Evolutionary conservation across 2,888 invertebrate genomes (phyloP), one percentile per base, ranked within the genome.

Genomic region (Aleiodes leptofemur): DNA sequence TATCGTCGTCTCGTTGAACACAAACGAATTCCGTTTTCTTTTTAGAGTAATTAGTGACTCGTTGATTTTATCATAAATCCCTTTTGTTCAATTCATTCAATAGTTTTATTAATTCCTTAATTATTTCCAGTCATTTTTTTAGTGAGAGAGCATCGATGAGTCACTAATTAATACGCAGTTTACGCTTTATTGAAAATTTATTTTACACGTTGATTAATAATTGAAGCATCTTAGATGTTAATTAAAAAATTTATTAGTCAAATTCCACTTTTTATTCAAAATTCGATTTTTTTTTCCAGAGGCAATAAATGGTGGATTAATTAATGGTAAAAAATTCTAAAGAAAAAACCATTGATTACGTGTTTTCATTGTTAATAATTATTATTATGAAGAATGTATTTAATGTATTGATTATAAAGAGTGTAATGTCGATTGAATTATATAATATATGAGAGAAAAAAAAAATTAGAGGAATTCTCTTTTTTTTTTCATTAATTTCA

Each of bases 371-470:
- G 76, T 78, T 76, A 73, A 73, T 72, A 64, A 71, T 78, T 71
- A 69, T 61, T 73, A 76, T 74, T 55, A 78, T 74, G 71, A 71
- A 55, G 76, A 78, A 71, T 76, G 76, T 78, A 76, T 75, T 70
- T 64, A 71, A 76, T 73, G 70, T 76, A 69, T 76, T 71, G 66
- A 73, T 71, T 59, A 68, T 69, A 55, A 55, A 61, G 61, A 76
- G 59, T 77, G 77, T 77, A 77, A 66, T 64, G 75, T 77, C 74
- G 73, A 74, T 75, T 69, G 57, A 77, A 77, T 71, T 59, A 73
- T 68, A 71, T 73, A 73, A 76, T 76, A 73, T 76, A 76, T 59
- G 43, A 43, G 7, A 43, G 11, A 59, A 29, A 70, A 48, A 70
- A 48, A 61, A 13, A 69, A 66, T 48, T 48, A 43, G 43, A 43